phyloP scores from a whole-genome alignment of 2,888 invertebrate species.

The Sminthurides aquaticus region DNA sequence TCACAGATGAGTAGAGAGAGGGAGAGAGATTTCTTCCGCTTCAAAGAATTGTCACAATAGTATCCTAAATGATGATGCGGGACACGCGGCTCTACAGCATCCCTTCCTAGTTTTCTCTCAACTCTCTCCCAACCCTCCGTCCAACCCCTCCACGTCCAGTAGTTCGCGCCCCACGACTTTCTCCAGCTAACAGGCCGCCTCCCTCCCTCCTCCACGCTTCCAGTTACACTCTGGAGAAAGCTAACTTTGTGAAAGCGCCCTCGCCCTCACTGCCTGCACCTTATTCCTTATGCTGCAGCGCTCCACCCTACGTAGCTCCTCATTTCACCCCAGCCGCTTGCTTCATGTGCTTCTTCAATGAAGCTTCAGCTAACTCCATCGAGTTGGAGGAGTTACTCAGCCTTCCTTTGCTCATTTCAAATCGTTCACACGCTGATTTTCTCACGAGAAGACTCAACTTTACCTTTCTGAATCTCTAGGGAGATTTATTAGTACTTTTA shows the following conservation, averaged over 20 bases:
- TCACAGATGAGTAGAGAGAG: conserved; percentile 17
- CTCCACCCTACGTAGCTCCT: too few relatives aligned
- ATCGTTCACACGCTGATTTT: background rate
- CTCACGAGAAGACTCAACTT: background rate
- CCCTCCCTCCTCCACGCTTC: background rate
- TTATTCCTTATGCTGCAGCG: too few relatives aligned
- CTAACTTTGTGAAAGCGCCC: too few relatives aligned
- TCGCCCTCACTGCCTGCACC: too few relatives aligned
- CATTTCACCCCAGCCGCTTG: too few relatives aligned
- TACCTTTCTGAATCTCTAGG: background rate
- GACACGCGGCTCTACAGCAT: conserved; percentile 40
- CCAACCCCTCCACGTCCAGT: too few relatives aligned
- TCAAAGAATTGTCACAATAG: conserved; percentile 36
- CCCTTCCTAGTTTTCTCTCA: background rate
- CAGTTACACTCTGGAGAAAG: too few relatives aligned
- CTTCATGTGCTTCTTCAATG: too few relatives aligned
- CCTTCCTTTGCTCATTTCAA: too few relatives aligned
- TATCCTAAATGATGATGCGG: conserved; percentile 42
- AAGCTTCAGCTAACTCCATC: too few relatives aligned
- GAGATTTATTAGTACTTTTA: background rate
- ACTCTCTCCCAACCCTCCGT: background rate
- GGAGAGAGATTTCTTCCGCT: conserved; percentile 37
- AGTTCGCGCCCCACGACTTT: conserved; percentile 6
- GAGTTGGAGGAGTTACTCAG: too few relatives aligned
- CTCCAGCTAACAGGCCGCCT: background rate